Evolutionary conservation across 2,888 invertebrate genomes (phyloP).

Genomic region (Lithophane leautieri): DNA sequence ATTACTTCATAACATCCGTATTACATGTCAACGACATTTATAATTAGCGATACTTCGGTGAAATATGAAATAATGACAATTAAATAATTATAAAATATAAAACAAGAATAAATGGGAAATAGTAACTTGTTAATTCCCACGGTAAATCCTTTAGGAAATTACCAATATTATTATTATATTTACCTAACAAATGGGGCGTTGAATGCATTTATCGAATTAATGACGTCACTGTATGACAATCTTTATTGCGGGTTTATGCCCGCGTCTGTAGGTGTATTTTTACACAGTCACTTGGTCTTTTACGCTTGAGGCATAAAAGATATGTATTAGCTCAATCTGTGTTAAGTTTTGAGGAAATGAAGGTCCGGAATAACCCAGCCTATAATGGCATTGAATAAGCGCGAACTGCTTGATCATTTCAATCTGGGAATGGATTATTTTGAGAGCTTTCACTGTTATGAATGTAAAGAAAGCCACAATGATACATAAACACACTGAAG

Average conservation of each 20-base stretch:
- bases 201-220: conserved; percentile 1
- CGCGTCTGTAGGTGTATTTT: conserved; percentile 27
- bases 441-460: conserved; percentile 1
- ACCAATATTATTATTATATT: conserved; percentile 38
- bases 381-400: conserved; percentile 32
- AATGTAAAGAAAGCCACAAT: conserved; percentile 5
- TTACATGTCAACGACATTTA: conserved; percentile 4
- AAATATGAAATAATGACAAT: not conserved
- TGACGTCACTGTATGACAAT: conserved; percentile 44
- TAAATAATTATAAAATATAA: not conserved
- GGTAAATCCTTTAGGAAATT: conserved; percentile 32
- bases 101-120: conserved; percentile 11
- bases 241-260: conserved; percentile 7
- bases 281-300: conserved; percentile 48
- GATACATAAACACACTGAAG: no score
- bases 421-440: not conserved
- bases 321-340: conserved; percentile 11
- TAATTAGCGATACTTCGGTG: not conserved
- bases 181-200: not conserved
- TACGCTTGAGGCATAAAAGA: conserved; percentile 24
- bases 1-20: not conserved
- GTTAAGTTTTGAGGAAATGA: conserved; percentile 27
- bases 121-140: conserved; percentile 28
- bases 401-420: not conserved
- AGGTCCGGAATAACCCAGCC: conserved; percentile 40